These are phyloP conservation scores for Centropus unirufus DNA, from an alignment of 2,113 vertebrate species.

Conservation along the genomic window DNA sequence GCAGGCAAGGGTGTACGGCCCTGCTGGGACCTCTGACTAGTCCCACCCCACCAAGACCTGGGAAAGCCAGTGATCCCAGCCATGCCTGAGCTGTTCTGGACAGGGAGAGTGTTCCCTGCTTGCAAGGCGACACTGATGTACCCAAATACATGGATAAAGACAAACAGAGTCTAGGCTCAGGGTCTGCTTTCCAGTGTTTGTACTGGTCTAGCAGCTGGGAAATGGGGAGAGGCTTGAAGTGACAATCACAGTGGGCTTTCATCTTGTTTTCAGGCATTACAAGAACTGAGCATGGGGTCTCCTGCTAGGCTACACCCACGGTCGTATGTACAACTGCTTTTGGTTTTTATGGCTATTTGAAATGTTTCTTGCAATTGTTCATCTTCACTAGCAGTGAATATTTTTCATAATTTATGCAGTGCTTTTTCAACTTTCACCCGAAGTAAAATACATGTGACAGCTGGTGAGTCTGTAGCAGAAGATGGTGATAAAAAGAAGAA, in stretches of 20 bases:
- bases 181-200: neutral
- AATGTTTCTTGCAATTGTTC: neutral
- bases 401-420: neutral
- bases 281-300: neutral
- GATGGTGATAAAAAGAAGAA: conserved; percentile 39
- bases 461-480: neutral
- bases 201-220: neutral
- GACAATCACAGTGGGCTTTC: fast-evolving
- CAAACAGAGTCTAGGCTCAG: fast-evolving
- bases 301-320: neutral
- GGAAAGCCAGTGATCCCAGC: neutral
- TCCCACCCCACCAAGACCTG: neutral
- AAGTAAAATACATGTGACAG: conserved; percentile 41
- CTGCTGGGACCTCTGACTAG: neutral
- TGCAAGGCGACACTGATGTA: fast-evolving
- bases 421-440: conserved; percentile 19
- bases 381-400: conserved; percentile 1
- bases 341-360: neutral
- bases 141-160: neutral
- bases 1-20: neutral
- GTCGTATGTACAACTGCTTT: neutral
- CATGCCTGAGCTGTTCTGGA: neutral
- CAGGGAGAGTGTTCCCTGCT: neutral
- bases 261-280: neutral
- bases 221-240: neutral